Evolutionary conservation across 2,113 vertebrate species (phyloP), one percentile per base, ranked within the genome.

Genomic region (Neogobius melanostomus): DNA sequence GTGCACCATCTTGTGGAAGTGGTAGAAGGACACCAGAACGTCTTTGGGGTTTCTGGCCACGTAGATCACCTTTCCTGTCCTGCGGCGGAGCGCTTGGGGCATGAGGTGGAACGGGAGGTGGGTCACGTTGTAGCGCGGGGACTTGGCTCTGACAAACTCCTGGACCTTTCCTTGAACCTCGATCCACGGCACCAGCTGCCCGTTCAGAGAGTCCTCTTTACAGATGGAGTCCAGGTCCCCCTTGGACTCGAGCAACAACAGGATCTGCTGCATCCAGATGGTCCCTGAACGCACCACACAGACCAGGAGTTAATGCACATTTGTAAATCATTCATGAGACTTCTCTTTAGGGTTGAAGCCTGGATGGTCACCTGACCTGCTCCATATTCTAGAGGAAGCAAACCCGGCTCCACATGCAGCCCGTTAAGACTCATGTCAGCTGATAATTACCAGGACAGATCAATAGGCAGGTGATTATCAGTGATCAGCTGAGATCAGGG

Each of bases 11-110:
- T 84, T 85, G 60, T 92, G 89, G 72, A 90, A 92, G 67, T 89
- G 17, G 72, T 73, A 92, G 56, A 85, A 91, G 7, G 91, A 92
- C 51, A 91, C 87, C 0, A 91, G 79, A 17, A 88, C 74, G 54
- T 92, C 91, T 77, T 92, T 92, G 49, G 91, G 89, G 66, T 91
- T 91, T 74, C 91, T 89, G 6, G 82, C 80, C 28, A 92, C 76
- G 66, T 92, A 92, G 69, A 92, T 92, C 61, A 92, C 90, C 87
- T 90, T 91, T 5, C 90, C 89, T 45, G 47, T 87, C 66, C 68
- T 82, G 49, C 89, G 73, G 47, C 71, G 76, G 42, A 92, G 74
- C n/a, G 61, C 78, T 0, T 46, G 1, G n/a, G 91, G 91, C 69
- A 89, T 66, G 44, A 91, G 65, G 2, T 84, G 59, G 69, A 74